Percentiles rank a stretch among this genome's conserved stretches.
phyloP scores from a whole-genome alignment of 2,888 invertebrate species.

The Keiferia lycopersicella region DNA sequence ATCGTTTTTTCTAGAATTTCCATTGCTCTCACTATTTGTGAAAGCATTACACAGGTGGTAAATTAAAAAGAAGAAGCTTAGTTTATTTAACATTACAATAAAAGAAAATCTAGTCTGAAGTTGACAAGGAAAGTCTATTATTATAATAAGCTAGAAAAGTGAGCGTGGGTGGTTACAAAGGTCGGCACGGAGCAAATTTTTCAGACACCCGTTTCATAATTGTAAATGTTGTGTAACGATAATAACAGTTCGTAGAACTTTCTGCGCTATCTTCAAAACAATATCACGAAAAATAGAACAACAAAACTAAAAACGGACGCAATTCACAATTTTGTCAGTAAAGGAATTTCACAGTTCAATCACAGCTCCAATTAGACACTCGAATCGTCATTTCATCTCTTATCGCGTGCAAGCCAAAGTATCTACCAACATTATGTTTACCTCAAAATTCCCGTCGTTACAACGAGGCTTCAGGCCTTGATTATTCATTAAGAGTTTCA shows the following conservation, averaged over 20 bases:
- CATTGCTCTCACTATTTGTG: background rate
- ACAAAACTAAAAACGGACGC: background rate
- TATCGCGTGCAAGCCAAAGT: too few relatives aligned
- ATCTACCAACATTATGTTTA: too few relatives aligned
- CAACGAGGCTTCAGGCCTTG: background rate
- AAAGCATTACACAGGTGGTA: background rate
- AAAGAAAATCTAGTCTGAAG: background rate
- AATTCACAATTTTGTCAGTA: too few relatives aligned
- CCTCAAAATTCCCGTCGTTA: background rate
- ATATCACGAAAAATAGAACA: background rate
- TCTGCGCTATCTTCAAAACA: background rate
- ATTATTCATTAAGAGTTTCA: constrained; percentile 4
- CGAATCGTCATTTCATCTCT: too few relatives aligned
- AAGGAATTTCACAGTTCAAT: too few relatives aligned
- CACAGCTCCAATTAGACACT: too few relatives aligned
- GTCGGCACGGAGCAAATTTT: background rate
- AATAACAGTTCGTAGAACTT: background rate
- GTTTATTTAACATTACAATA: background rate
- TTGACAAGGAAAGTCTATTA: background rate
- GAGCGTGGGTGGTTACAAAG: constrained; percentile 1
- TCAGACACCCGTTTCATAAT: background rate
- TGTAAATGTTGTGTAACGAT: constrained; percentile 2
- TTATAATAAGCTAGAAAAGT: constrained; percentile 1
- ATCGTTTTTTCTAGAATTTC: background rate
- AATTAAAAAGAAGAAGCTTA: background rate